Evolutionary conservation across 2,797 vertebrate species (phyloP).

Genomic region (Pteronotus mesoamericanus): DNA sequence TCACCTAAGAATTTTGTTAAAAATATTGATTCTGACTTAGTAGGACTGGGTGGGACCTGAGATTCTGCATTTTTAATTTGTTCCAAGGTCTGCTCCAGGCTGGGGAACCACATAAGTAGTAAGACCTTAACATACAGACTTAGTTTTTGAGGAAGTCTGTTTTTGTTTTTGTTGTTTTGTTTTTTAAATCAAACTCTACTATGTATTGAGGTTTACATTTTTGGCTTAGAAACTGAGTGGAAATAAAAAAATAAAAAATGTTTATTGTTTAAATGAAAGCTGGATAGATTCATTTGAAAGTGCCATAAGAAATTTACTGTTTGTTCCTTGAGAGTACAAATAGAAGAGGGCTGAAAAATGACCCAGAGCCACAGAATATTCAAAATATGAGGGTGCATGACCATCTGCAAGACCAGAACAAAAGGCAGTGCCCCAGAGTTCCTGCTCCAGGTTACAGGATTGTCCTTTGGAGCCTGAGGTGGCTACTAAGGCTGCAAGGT

Average conservation of each 20-base stretch:
- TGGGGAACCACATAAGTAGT: neutral
- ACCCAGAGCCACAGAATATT: neutral
- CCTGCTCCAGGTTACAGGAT: too few relatives aligned
- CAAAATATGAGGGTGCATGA: neutral
- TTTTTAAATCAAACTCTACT: neutral
- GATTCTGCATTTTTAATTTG: neutral
- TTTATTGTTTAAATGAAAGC: neutral
- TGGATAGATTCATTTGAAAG: neutral
- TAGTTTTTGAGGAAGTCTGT: neutral
- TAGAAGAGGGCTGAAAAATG: neutral
- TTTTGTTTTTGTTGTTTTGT: neutral
- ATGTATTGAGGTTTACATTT: neutral
- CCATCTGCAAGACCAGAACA: neutral
- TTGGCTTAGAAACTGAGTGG: neutral
- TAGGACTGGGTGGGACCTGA: neutral
- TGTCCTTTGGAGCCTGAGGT: too few relatives aligned
- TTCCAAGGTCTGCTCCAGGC: neutral
- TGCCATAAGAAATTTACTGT: neutral
- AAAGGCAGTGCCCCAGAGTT: too few relatives aligned
- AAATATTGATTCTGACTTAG: neutral
- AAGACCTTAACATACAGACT: neutral
- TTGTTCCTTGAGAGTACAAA: neutral
- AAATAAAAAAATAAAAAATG: fast-evolving
- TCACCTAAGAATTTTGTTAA: neutral
- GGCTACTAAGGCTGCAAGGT: too few relatives aligned